These are phyloP conservation scores for Glaucomys volans DNA, from an alignment of 2,113 vertebrate genomes.

Conservation along the genomic window DNA sequence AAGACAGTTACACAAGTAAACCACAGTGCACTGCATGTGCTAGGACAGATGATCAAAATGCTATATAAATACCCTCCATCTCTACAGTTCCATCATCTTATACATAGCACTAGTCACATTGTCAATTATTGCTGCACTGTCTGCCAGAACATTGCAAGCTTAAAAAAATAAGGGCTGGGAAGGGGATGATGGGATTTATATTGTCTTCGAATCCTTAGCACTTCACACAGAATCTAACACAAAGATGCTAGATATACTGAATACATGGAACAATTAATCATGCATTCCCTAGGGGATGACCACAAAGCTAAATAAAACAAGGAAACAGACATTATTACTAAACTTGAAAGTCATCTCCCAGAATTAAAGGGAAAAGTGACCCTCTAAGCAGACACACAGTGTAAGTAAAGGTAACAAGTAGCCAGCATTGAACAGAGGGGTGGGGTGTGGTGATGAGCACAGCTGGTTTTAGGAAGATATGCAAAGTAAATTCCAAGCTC, in stretches of 20 bases:
- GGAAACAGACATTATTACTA: neutral
- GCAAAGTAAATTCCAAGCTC: neutral
- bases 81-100: neutral
- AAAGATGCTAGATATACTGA: neutral
- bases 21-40: neutral
- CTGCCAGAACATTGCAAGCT: neutral
- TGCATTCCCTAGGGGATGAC: neutral
- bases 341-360: neutral
- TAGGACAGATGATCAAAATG: neutral
- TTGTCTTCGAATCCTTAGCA: neutral
- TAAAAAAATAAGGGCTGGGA: neutral
- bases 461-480: neutral
- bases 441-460: neutral
- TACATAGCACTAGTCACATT: neutral
- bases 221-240: neutral
- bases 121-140: neutral
- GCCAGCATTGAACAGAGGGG: too few relatives aligned
- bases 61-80: neutral
- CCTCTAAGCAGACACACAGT: neutral
- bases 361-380: neutral
- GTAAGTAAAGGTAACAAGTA: neutral
- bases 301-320: slow-evolving; percentile 19
- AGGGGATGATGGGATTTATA: too few relatives aligned
- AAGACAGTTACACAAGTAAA: slow-evolving; percentile 21
- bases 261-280: neutral